Conservation (phyloP, 2,113 vertebrate genomes). For the Proterorhinus semilunaris region DNA sequence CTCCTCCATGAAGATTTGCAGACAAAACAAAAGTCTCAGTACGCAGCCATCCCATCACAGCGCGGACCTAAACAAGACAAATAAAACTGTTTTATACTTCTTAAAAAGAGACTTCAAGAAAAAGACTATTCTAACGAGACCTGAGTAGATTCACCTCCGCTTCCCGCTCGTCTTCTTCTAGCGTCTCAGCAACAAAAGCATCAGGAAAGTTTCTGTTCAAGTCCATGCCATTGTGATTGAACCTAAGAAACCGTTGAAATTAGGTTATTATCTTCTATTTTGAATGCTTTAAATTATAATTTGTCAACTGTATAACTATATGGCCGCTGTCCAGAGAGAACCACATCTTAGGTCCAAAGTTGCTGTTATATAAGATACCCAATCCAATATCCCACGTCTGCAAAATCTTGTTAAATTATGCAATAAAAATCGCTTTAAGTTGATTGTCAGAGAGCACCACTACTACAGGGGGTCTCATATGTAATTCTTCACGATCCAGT, state of each 20-base stretch:
- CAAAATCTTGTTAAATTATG: no score
- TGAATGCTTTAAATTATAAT: no score
- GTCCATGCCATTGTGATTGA: constrained; percentile 82
- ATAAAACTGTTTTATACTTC: neutral
- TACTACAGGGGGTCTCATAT: constrained; percentile 3
- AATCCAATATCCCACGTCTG: no score
- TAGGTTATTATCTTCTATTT: neutral
- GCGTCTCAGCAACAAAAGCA: constrained; percentile 66
- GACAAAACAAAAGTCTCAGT: constrained; percentile 90
- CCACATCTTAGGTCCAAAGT: neutral
- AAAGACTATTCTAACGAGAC: neutral
- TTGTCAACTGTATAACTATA: neutral
- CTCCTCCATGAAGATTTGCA: constrained; percentile 93
- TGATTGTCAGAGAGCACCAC: neutral
- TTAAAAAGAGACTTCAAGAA: neutral
- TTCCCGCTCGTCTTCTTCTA: constrained; percentile 61
- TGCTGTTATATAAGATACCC: no score
- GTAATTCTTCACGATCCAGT: constrained; percentile 7
- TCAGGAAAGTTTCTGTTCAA: constrained; percentile 96
- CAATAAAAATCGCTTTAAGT: no score
- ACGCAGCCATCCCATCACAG: constrained; percentile 88
- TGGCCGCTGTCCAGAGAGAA: neutral
- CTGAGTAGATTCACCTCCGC: constrained; percentile 71
- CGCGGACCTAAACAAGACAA: constrained; percentile 70
- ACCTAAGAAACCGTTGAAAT: constrained; percentile 66